Base-by-base conservation (phyloP, 2,113 vertebrate genomes). In the Glaucomys volans region DNA sequence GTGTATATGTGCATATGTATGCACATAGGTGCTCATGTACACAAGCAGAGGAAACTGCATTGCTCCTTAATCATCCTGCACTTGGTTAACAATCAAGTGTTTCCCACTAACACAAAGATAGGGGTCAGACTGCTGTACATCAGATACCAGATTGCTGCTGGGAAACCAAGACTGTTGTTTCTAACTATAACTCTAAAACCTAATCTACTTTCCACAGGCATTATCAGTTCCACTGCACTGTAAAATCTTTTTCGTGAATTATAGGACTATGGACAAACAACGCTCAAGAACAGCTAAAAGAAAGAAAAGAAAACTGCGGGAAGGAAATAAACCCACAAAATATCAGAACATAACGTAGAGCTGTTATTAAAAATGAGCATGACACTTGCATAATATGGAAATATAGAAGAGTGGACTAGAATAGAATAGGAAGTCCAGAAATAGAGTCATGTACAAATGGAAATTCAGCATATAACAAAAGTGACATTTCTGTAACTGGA, bases 41-140 rank as follows among this genome's bases (percentile, higher is more conserved):
- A 1, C 0, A 5, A 10, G 17, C 4, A 18, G 54, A 30, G 17
- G 44, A 71, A 37, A 32, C 2, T 22, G 8, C 2, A 30, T 8
- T 37, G 40, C 18, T 6, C 1, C 5, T 9, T 76, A 14, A 10
- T 11, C 10, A 47, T 47, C 28, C 5, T 20, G 32, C 4, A 32
- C 13, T 1, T 35, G 10, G 13, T 24, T 35, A 42, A 13, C 30
- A 67, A 32, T 37, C 26, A 14, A 11, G 2, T 64, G 47, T 50
- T 22, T 35, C 16, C 4, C 10, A 6, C 32, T 35, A 18, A 5
- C 11, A 18, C 1, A 4, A 37, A 37, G 4, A 35, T 32, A 47
- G 9, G 26, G 6, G 37, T 50, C 28, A 35, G 11, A 40, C 4
- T n/a, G 18, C 28, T 40, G 0, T 52, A 50, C 22, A 24, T 20